phyloP scores from a whole-genome alignment of 2,888 invertebrate species.

The Halocaridina rubra region DNA sequence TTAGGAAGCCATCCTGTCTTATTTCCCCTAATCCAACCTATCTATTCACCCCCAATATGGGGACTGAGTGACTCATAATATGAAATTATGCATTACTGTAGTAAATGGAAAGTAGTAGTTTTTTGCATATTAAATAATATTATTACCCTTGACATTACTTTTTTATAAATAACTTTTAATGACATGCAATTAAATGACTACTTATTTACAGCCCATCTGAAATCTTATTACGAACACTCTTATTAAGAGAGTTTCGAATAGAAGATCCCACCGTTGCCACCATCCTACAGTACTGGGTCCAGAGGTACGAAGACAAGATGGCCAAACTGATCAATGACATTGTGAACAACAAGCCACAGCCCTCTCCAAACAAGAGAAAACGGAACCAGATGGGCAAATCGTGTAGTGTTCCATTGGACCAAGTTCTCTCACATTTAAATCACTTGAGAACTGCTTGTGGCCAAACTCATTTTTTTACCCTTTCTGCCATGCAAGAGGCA shows the following conservation, averaged over 20 bases:
- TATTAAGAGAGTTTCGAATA: conserved; percentile 73
- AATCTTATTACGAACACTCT: conserved; percentile 85
- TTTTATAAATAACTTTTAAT: too few species aligned
- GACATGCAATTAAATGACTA: too few species aligned
- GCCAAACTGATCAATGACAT: conserved; percentile 70
- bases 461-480: conserved; percentile 62
- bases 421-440: conserved; percentile 92
- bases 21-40: too few species aligned
- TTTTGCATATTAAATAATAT: too few species aligned
- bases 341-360: conserved; percentile 75
- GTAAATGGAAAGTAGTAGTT: too few species aligned
- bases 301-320: conserved; percentile 87
- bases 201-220: conserved; percentile 77
- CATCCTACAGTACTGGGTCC: conserved; percentile 92
- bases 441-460: conserved; percentile 80
- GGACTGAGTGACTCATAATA: too few species aligned
- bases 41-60: too few species aligned
- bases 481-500: conserved; percentile 81
- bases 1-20: too few species aligned
- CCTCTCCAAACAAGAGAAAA: conserved; percentile 92
- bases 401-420: conserved; percentile 72
- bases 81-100: too few species aligned
- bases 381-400: conserved; percentile 69
- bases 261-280: conserved; percentile 82
- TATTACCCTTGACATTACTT: too few species aligned